These are phyloP conservation scores for Hyaena hyaena DNA, from an alignment of 2,113 vertebrate species.

Conservation along the genomic window DNA sequence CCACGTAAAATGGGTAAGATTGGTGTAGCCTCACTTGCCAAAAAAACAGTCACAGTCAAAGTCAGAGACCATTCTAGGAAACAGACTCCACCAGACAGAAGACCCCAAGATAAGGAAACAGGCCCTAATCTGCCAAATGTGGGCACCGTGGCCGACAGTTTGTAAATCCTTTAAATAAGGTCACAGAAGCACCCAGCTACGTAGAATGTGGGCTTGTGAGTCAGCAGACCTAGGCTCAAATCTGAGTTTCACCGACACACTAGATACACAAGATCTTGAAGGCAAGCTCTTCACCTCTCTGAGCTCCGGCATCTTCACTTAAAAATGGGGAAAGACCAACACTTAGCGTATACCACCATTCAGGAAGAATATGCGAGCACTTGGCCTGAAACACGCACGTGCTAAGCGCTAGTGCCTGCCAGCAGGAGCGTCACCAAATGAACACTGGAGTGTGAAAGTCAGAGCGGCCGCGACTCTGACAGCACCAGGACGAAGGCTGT, in stretches of 20 bases:
- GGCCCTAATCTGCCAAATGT: neutral
- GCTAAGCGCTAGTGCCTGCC: accelerated
- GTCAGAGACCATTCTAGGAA: neutral
- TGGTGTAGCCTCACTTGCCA: neutral
- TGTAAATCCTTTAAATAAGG: neutral
- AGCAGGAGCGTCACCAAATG: accelerated
- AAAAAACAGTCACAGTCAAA: neutral
- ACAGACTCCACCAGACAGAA: neutral
- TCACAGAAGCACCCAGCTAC: neutral
- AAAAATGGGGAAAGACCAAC: neutral
- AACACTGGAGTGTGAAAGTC: neutral
- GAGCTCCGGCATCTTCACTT: neutral
- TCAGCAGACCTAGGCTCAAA: neutral
- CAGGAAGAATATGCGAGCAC: neutral
- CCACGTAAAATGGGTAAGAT: neutral
- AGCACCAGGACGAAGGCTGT: neutral
- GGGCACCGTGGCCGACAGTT: neutral
- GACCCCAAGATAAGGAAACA: neutral
- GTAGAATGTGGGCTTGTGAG: neutral
- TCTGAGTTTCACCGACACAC: neutral
- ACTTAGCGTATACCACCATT: too few species aligned
- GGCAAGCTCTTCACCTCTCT: neutral
- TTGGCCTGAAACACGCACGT: neutral
- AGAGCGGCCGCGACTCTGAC: neutral
- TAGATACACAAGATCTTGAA: neutral